Percentiles rank a stretch among this genome's conserved stretches.
These are phyloP conservation scores for Macaria liturata DNA, from an alignment of 2,888 invertebrate species.

Conservation along the genomic window DNA sequence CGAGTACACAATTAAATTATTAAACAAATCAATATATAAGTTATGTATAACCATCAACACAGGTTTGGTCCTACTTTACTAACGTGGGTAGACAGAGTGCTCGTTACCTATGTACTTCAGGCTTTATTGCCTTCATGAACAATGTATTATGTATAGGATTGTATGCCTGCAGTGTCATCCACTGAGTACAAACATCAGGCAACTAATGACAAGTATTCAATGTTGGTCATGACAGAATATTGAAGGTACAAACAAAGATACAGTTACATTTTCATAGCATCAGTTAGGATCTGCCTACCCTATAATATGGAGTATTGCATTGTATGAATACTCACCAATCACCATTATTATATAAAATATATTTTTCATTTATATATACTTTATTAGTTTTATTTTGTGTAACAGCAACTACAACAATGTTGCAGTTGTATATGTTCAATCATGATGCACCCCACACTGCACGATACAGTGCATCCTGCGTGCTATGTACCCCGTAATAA, in stretches of 20 bases:
- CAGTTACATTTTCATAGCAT: no score
- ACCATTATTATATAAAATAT: constrained; percentile 39
- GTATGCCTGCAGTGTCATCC: no score
- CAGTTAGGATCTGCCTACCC: constrained; percentile 14
- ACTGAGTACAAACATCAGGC: no score
- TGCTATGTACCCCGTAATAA: constrained; percentile 8
- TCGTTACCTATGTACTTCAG: no score
- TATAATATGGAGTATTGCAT: constrained; percentile 32
- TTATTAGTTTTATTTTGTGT: constrained; percentile 3
- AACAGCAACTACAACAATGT: constrained; percentile 15
- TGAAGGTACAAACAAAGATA: no score
- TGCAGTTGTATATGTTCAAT: constrained; percentile 5
- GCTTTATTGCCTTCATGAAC: no score
- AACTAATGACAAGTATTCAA: no score
- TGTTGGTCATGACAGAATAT: no score
- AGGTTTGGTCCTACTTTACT: constrained; percentile 71
- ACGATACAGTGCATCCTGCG: constrained; percentile 18
- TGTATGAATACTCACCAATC: constrained; percentile 39
- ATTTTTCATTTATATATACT: constrained; percentile 15
- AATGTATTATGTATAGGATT: no score
- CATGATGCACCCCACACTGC: constrained; percentile 14
- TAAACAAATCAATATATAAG: constrained; percentile 73
- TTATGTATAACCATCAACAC: constrained; percentile 50
- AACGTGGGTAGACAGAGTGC: constrained; percentile 44
- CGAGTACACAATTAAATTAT: constrained; percentile 64